phyloP scores from a whole-genome alignment of 2,113 vertebrate species.

The Actenoides hombroni region DNA sequence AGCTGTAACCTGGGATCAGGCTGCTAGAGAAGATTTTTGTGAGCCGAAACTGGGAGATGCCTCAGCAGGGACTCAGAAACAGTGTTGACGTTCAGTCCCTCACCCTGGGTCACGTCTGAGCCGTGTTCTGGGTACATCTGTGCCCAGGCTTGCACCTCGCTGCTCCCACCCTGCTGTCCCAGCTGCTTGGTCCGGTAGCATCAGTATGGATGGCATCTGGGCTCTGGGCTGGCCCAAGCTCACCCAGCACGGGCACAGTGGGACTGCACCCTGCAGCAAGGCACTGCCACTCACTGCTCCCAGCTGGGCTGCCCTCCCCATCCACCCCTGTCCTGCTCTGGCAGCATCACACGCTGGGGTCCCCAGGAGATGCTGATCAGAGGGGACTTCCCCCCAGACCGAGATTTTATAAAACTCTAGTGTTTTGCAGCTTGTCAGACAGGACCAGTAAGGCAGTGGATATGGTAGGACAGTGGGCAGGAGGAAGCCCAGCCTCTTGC shows the following conservation, averaged over 20 bases:
- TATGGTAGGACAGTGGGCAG: rapidly evolving
- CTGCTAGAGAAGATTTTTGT: not conserved
- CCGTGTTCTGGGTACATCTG: rapidly evolving
- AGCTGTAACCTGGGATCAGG: not conserved
- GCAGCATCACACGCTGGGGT: not conserved
- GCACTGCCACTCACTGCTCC: not conserved
- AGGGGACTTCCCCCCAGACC: not conserved
- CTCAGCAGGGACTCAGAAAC: not conserved
- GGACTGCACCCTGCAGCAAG: not conserved
- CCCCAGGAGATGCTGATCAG: not conserved
- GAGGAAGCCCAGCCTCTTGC: not conserved
- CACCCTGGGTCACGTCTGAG: rapidly evolving
- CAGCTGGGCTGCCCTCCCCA: rapidly evolving
- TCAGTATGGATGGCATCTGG: rapidly evolving
- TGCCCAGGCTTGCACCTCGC: not conserved
- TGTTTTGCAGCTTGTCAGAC: not conserved
- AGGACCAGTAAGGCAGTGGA: not conserved
- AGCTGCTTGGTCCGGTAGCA: not conserved
- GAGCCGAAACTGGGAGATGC: not conserved
- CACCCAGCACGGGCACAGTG: rapidly evolving
- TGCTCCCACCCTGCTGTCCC: not conserved
- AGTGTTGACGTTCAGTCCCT: rapidly evolving
- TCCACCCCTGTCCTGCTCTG: not conserved
- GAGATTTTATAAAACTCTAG: not conserved
- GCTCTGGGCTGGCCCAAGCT: not conserved